Evolutionary conservation across 2,113 vertebrate genomes (phyloP).

Genomic region (Phyllopteryx taeniolatus): DNA sequence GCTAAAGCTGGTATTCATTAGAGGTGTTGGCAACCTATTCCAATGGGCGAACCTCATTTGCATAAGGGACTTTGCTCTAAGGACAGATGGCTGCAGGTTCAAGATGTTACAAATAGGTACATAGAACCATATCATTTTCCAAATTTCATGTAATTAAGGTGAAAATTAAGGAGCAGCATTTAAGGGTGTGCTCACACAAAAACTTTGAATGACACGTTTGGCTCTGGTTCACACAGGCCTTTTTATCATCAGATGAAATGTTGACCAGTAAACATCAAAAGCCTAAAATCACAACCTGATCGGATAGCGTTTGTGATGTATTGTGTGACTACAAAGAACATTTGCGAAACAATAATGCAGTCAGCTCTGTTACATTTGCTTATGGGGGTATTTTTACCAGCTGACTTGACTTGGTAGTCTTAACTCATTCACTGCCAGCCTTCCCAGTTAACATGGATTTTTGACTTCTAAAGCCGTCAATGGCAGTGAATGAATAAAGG

Average conservation of each 20-base stretch:
- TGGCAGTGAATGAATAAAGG: too few species aligned
- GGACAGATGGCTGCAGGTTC: not conserved
- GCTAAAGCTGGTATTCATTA: conserved; percentile 14
- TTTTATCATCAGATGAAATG: not conserved
- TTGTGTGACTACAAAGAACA: too few species aligned
- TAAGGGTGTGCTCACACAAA: not conserved
- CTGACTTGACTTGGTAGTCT: too few species aligned
- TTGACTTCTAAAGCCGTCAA: too few species aligned
- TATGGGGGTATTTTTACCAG: too few species aligned
- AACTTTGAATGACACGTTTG: not conserved
- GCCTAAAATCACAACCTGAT: not conserved
- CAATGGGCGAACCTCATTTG: conserved; percentile 26
- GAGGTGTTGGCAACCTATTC: conserved; percentile 27
- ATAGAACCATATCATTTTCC: not conserved
- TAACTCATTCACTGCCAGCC: too few species aligned
- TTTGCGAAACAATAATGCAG: not conserved
- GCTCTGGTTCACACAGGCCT: not conserved
- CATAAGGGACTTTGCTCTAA: not conserved
- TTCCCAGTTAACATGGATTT: too few species aligned
- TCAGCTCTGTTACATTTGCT: too few species aligned
- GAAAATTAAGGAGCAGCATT: not conserved
- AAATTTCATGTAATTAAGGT: not conserved
- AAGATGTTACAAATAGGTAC: not conserved
- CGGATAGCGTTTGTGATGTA: not conserved
- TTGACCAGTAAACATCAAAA: not conserved